Evolutionary conservation across 2,888 invertebrate genomes (phyloP).

Genomic region (Athrips mouffetella): DNA sequence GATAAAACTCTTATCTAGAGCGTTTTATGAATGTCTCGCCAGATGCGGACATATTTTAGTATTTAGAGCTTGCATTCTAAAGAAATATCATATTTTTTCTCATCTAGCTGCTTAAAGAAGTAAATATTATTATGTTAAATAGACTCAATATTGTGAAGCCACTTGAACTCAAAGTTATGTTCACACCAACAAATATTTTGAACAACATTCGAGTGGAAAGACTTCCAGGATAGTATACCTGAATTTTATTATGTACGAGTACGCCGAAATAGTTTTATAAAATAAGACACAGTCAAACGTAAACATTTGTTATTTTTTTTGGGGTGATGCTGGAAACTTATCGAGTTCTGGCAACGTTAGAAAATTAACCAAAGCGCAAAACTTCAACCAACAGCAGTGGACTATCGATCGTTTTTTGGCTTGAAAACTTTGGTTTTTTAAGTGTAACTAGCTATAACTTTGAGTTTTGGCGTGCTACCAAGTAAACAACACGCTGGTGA

Average conservation of each 20-base stretch:
- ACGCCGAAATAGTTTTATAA: no score
- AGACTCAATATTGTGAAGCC: no score
- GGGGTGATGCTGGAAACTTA: no score
- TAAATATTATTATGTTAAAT: no score
- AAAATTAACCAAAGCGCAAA: background rate
- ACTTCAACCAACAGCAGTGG: background rate
- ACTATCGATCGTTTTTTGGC: conserved; percentile 3
- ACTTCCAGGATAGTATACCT: no score
- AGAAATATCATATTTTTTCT: background rate
- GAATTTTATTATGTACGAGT: no score
- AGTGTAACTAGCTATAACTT: no score
- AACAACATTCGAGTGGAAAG: no score
- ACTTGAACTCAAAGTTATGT: no score
- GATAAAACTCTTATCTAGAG: conserved; percentile 4
- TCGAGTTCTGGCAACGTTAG: background rate
- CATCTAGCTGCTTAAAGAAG: background rate
- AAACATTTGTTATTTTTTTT: no score
- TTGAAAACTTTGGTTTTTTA: background rate
- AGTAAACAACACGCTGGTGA: background rate
- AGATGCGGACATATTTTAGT: conserved; percentile 8
- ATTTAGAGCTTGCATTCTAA: conserved; percentile 1
- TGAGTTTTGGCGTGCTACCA: background rate
- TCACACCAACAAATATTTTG: no score
- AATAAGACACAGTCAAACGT: no score
- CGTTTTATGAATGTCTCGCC: conserved; percentile 1